Evolutionary conservation across 2,797 vertebrate species (phyloP).

Genomic region (Onychomys arenicola): DNA sequence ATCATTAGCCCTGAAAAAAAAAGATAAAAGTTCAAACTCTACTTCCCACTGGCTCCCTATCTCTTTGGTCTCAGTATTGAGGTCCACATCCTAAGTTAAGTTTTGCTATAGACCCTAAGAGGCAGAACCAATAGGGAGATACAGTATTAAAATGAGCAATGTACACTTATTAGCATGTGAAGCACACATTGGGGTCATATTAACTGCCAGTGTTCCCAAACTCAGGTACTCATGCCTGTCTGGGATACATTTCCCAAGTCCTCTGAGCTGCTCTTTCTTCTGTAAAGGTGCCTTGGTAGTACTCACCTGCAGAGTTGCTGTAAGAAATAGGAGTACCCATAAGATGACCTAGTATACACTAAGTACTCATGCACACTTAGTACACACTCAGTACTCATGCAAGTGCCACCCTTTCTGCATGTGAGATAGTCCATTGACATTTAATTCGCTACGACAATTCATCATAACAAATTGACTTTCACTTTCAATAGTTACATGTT

Average conservation of each 20-base stretch:
- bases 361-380: background rate
- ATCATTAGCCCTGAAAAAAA: background rate
- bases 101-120: background rate
- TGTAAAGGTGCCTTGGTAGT: background rate
- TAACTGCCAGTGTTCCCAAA: background rate
- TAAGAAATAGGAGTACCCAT: background rate
- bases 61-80: background rate
- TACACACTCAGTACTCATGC: background rate
- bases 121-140: background rate
- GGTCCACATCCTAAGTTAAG: background rate
- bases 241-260: background rate
- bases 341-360: background rate
- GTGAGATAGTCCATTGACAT: background rate
- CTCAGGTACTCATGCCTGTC: background rate
- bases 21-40: background rate
- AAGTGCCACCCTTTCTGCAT: background rate
- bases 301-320: background rate
- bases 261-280: background rate
- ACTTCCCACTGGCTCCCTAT: background rate
- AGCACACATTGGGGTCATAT: fast-evolving
- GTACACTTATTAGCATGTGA: too few relatives aligned
- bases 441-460: constrained; percentile 11
- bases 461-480: background rate
- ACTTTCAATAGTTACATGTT: constrained; percentile 4
- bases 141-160: background rate